Evolutionary conservation across 2,888 invertebrate genomes (phyloP).

Genomic region (Oxystoma pomonae): DNA sequence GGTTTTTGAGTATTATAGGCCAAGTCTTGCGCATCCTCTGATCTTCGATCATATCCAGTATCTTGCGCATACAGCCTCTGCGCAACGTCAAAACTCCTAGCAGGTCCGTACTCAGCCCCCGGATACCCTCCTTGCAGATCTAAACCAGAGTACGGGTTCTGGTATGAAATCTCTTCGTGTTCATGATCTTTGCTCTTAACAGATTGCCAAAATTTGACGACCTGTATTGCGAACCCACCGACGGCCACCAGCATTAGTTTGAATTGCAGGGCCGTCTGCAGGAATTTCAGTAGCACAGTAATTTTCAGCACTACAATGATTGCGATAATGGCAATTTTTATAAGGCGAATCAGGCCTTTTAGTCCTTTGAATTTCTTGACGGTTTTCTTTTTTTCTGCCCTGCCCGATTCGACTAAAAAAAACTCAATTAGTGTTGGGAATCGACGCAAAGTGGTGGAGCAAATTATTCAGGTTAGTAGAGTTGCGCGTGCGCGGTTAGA

Average conservation of each 20-base stretch:
- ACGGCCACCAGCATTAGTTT: slow-evolving; percentile 74
- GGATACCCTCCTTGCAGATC: slow-evolving; percentile 15
- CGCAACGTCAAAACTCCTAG: slow-evolving; percentile 22
- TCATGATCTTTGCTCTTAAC: slow-evolving; percentile 56
- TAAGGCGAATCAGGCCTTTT: slow-evolving; percentile 25
- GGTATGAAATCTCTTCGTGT: slow-evolving; percentile 36
- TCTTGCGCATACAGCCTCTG: slow-evolving; percentile 30
- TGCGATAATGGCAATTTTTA: slow-evolving; percentile 28
- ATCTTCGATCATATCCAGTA: too few relatives aligned
- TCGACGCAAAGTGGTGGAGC: neutral
- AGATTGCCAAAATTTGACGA: slow-evolving; percentile 70
- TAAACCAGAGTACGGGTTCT: slow-evolving; percentile 25
- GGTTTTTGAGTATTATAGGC: neutral
- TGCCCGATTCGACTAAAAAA: slow-evolving; percentile 21
- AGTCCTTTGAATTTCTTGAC: slow-evolving; percentile 32
- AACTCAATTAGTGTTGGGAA: slow-evolving; percentile 2
- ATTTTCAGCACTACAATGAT: slow-evolving; percentile 27
- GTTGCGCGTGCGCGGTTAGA: slow-evolving; percentile 10
- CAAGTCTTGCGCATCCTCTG: neutral
- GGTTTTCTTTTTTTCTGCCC: slow-evolving; percentile 19
- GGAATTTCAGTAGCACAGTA: slow-evolving; percentile 60
- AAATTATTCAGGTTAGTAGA: neutral
- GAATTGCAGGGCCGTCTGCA: slow-evolving; percentile 69
- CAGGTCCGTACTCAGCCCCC: slow-evolving; percentile 12
- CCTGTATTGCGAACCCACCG: slow-evolving; percentile 64